These are phyloP conservation scores for Cepaea hortensis DNA, from an alignment of 2,888 invertebrate species.

Conservation along the genomic window DNA sequence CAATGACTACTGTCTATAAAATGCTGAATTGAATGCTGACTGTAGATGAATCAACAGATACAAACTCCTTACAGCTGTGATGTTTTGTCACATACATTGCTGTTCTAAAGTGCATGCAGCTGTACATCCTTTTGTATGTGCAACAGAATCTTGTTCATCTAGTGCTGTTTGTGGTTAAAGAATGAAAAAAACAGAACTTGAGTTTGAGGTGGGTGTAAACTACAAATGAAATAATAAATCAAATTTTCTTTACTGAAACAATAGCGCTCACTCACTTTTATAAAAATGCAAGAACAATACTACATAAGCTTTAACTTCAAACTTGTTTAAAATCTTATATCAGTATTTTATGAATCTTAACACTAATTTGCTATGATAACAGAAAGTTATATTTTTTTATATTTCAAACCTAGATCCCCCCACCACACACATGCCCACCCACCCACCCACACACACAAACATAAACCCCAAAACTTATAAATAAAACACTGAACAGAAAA, in stretches of 20 bases:
- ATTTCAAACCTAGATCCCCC: no score
- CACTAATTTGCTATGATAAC: neutral
- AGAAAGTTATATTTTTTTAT: neutral
- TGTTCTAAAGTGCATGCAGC: constrained; percentile 66
- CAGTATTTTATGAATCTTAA: neutral
- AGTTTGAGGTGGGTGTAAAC: neutral
- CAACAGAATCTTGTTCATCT: constrained; percentile 69
- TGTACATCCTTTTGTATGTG: constrained; percentile 64
- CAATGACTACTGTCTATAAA: neutral
- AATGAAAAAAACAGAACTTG: neutral
- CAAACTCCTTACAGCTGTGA: constrained; percentile 71
- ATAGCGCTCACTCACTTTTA: neutral
- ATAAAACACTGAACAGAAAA: neutral
- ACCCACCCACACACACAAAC: no score
- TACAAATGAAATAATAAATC: neutral
- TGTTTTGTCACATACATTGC: constrained; percentile 70
- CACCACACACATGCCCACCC: no score
- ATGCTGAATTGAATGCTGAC: neutral
- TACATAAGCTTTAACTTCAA: neutral
- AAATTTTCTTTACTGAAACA: neutral
- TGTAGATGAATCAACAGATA: neutral
- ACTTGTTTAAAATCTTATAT: neutral
- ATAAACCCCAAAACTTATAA: neutral
- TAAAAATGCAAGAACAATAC: neutral
- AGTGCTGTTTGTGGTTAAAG: constrained; percentile 33